Percentiles rank a stretch among this genome's conserved stretches.
Evolutionary conservation across 2,888 invertebrate species (phyloP).

Genomic region (Mongoloraphidia duomilia): DNA sequence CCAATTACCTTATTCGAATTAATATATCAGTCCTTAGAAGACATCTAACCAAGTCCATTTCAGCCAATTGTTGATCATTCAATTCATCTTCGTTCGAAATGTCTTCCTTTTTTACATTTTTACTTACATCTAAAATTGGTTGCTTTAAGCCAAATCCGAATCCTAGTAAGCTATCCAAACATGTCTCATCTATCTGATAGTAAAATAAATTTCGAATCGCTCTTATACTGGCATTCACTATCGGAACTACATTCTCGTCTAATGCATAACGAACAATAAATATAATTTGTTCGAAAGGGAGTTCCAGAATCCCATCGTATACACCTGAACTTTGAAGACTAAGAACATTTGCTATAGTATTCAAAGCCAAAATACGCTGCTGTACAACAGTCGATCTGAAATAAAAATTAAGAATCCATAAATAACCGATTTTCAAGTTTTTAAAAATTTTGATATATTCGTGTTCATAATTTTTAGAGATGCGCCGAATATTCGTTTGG

Average conservation of each 20-base stretch:
- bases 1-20: conserved; percentile 45
- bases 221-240: conserved; percentile 61
- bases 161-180: conserved; percentile 52
- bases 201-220: conserved; percentile 61
- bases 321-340: conserved; percentile 58
- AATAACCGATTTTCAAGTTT: not conserved
- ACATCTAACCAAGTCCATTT: conserved; percentile 65
- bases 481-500: too few species aligned
- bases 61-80: conserved; percentile 76
- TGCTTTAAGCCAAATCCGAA: conserved; percentile 48
- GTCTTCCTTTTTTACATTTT: not conserved
- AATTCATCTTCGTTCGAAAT: conserved; percentile 31
- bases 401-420: conserved; percentile 4
- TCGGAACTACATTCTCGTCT: conserved; percentile 64
- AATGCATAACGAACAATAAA: conserved; percentile 71
- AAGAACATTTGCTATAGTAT: conserved; percentile 64
- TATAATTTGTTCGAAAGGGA: conserved; percentile 62
- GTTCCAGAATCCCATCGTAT: conserved; percentile 59
- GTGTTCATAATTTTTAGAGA: too few species aligned
- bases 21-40: conserved; percentile 61
- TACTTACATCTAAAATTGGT: conserved; percentile 31
- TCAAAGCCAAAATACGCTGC: conserved; percentile 69
- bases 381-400: conserved; percentile 57
- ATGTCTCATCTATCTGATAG: conserved; percentile 64
- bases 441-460: too few species aligned